These are phyloP conservation scores for Leucopternis melanops DNA, from an alignment of 2,113 vertebrate species.

Conservation along the genomic window DNA sequence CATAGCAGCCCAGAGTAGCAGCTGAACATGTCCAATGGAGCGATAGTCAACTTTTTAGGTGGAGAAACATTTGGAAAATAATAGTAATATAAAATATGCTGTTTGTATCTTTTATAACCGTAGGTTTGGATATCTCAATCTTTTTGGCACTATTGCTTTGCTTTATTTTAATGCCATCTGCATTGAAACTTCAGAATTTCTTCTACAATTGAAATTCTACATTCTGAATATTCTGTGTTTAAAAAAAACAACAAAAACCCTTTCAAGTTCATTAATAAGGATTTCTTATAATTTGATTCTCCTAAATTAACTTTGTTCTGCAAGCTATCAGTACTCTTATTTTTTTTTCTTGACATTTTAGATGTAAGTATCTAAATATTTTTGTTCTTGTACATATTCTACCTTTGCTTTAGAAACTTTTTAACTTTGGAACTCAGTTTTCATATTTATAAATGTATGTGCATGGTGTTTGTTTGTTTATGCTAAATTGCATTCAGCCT, in stretches of 20 bases:
- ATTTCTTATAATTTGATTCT: not conserved
- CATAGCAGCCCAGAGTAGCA: not conserved
- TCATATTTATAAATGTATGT: not conserved
- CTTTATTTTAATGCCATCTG: not conserved
- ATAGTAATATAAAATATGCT: not conserved
- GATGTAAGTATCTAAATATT: not conserved
- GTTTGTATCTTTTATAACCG: not conserved
- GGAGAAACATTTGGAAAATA: not conserved
- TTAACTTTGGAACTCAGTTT: not conserved
- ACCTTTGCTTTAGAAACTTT: not conserved
- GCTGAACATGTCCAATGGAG: not conserved
- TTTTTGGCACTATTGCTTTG: not conserved
- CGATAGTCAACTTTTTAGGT: not conserved
- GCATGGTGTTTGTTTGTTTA: not conserved
- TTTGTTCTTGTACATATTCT: not conserved
- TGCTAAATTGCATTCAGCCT: not conserved
- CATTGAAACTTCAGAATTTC: not conserved
- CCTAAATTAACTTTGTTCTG: not conserved
- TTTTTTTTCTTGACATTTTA: not conserved
- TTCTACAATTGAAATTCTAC: not conserved
- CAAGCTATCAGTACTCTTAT: not conserved
- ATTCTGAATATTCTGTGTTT: not conserved
- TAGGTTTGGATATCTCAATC: not conserved
- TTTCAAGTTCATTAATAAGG: not conserved
- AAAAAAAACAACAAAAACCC: not conserved